phyloP scores from a whole-genome alignment of 2,888 invertebrate species.

The Tetragonula carbonaria region DNA sequence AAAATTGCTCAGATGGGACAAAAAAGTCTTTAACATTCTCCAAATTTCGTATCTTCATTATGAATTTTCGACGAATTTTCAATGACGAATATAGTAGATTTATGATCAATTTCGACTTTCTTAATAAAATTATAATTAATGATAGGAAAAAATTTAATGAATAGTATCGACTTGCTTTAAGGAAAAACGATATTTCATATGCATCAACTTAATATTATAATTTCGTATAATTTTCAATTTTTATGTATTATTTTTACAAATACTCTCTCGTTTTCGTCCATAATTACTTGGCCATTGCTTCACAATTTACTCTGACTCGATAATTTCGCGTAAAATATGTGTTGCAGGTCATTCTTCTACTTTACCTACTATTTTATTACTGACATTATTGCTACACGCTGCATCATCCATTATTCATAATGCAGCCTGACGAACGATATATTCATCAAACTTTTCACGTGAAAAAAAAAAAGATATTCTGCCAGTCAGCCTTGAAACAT shows the following conservation, averaged over 20 bases:
- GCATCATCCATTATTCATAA: conserved; percentile 49
- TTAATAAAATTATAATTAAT: too few relatives aligned
- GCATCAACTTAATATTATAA: neutral
- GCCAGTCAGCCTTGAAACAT: neutral
- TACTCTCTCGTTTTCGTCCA: neutral
- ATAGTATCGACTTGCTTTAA: too few relatives aligned
- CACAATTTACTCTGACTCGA: conserved; percentile 36
- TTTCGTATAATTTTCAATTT: neutral
- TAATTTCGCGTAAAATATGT: conserved; percentile 37
- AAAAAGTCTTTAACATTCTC: too few relatives aligned
- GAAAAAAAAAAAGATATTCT: conserved; percentile 1
- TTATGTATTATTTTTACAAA: neutral
- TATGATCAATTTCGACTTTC: too few relatives aligned
- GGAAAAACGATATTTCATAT: too few relatives aligned
- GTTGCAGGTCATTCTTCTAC: conserved; percentile 25
- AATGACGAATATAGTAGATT: too few relatives aligned
- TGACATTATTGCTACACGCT: conserved; percentile 22
- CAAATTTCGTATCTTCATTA: too few relatives aligned
- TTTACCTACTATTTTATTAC: conserved; percentile 41
- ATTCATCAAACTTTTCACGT: conserved; percentile 30
- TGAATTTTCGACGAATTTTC: too few relatives aligned
- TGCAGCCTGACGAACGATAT: neutral
- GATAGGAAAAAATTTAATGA: too few relatives aligned
- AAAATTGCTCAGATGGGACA: too few relatives aligned
- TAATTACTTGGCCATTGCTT: conserved; percentile 1